phyloP scores from a whole-genome alignment of 2,888 invertebrate species.

The Ophion ventricosus region DNA sequence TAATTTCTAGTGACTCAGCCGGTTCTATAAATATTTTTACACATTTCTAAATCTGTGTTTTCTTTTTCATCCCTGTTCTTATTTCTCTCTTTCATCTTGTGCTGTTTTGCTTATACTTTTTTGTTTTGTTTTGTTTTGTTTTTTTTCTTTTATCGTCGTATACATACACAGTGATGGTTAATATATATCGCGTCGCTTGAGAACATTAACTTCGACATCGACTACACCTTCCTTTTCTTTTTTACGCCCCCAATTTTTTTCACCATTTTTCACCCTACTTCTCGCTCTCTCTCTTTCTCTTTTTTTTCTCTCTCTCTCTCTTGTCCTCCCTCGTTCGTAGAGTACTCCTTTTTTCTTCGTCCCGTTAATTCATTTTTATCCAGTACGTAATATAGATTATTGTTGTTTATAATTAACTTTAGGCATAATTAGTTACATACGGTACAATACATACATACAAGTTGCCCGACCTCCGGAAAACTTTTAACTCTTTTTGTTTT shows the following conservation, averaged over 20 bases:
- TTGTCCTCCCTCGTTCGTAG: not conserved
- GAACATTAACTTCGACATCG: conserved; percentile 52
- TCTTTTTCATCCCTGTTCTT: conserved; percentile 27
- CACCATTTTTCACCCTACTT: too few relatives aligned
- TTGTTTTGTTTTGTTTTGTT: conserved; percentile 19
- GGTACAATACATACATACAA: conserved; percentile 82
- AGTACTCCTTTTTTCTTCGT: conserved; percentile 31
- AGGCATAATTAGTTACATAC: conserved; percentile 80
- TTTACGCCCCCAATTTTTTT: not conserved
- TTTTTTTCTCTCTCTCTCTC: too few relatives aligned
- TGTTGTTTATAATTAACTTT: conserved; percentile 77
- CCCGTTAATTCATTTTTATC: conserved; percentile 20
- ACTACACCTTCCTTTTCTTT: conserved; percentile 20
- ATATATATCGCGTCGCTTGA: conserved; percentile 55
- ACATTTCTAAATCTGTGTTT: conserved; percentile 57
- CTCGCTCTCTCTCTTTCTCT: too few relatives aligned
- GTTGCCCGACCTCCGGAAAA: conserved; percentile 74
- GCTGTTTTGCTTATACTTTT: conserved; percentile 1
- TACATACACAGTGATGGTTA: conserved; percentile 59
- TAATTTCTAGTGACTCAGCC: too few relatives aligned
- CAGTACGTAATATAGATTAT: conserved; percentile 71
- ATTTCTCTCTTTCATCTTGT: conserved; percentile 31
- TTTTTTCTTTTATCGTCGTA: conserved; percentile 54
- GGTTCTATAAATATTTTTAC: conserved; percentile 54
- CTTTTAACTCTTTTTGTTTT: conserved; percentile 36